Evolutionary conservation across 1,140 invertebrate species (phyloP), one percentile per base, ranked within the genome.

Genomic region (Diachasma alloeum): DNA sequence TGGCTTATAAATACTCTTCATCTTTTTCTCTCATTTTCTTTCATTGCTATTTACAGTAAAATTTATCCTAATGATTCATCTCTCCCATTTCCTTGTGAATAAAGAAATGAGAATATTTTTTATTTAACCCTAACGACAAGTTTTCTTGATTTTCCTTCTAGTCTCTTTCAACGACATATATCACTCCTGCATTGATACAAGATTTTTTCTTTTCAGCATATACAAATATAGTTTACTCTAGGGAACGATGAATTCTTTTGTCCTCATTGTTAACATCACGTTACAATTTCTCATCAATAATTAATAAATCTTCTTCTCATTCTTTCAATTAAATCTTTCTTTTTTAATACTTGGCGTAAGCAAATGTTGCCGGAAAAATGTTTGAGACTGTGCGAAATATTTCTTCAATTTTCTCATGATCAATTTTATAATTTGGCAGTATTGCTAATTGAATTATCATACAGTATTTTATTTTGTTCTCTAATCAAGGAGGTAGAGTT

Each of bases 1-100:
- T 79, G 48, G 72, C 72, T 78, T 82, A 79, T 80, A 80, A 79
- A 79, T 82, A 80, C 68, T 79, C 63, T 66, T 46, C 22, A 48
- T 74, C 73, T 44, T 68, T 67, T 68, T 69, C 13, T 36, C 22
- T 74, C 72, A 42, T 63, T 59, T 24, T 59, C 39, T 70, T 15
- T 74, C 48, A 24, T 70, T 74, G 44, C 24, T 72, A 78, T 77
- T 73, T 78, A 56, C 74, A 37, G 15, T n/a, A 24, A 69, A 37
- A 66, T 67, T 77, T 56, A 39, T 4, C n/a, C 10, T 37, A 37
- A 17, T 39, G 53, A 68, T 74, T 71, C 48, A 53, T 53, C 71
- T 59, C 71, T 19, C 63, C 72, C 53, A 72, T 75, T 69, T 26
- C 36, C 72, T 3, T 66, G 22, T 56, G 70, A 68, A 68, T 68